Evolutionary conservation across 2,888 invertebrate species (phyloP), one percentile per base, ranked within the genome.

Genomic region (Cephalotes varians): DNA sequence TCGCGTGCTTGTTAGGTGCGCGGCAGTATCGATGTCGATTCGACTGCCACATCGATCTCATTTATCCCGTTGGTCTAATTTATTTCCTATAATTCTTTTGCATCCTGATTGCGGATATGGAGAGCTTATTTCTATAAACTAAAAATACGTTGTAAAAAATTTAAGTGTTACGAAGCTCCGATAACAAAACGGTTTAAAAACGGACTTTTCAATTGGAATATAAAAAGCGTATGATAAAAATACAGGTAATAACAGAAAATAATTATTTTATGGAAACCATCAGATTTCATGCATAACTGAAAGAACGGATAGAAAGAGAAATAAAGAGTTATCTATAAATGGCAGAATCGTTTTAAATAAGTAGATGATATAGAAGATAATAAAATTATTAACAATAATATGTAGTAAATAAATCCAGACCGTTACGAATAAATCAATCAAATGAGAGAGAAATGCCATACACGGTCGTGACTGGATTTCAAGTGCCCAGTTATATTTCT

Each of bases 41-140:
- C 77, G 21, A 34, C 47, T 21, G 31, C 44, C 73, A n/a, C n/a
- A 73, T 73, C 71, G 71, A 69, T 69, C 54, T 77, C 71, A 69
- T 69, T 69, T 67, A 67, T 28, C 21, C 49, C 18, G 21, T 69
- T 44, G 40, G 15, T 25, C 44, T 71, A 56, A 71, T 77, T 71
- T 71, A 44, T 49, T 49, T 62, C 18, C 58, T 2, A 21, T 9
- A 40, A 65, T 67, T 28, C 12, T 21, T 40, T 47, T 28, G 64
- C 34, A 49, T 12, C 4, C 34, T 12, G 64, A 62, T 74, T 64
- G 49, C 64, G 1, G 47, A 3, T 34, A 49, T 34, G 4, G 10
- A 10, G 34, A 47, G 10, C 3, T 64, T 34, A 18, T 49, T 34
- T 37, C 3, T 12, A n/a, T n/a, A 25, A 64, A 74, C 25, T 31